Conservation (phyloP, 2,888 invertebrate species). For the Disparrhopalites patrizii region DNA sequence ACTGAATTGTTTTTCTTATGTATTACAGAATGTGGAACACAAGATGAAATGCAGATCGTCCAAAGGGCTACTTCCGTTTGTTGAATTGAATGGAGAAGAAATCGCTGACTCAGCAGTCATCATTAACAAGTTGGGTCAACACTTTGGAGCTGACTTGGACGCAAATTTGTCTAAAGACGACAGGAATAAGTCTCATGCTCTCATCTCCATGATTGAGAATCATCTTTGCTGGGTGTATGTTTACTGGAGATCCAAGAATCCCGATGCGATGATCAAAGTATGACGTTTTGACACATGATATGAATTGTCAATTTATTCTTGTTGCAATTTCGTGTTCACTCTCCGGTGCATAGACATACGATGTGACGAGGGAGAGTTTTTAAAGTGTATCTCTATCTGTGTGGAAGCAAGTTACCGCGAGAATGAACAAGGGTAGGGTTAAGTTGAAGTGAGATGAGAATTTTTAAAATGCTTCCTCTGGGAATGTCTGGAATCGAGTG, state of each 20-base stretch:
- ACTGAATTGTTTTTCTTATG: background rate
- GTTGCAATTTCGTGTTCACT: too few relatives aligned
- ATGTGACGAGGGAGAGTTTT: background rate
- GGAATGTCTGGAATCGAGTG: background rate
- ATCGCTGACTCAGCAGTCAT: constrained; percentile 88
- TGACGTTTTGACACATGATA: constrained; percentile 11
- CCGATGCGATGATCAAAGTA: constrained; percentile 74
- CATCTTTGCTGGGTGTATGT: constrained; percentile 80
- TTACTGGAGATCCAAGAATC: constrained; percentile 89
- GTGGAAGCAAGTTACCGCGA: too few relatives aligned
- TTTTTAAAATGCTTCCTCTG: background rate
- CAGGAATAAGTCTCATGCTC: constrained; percentile 81
- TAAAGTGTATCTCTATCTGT: background rate
- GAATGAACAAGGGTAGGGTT: background rate
- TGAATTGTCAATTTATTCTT: constrained; percentile 15
- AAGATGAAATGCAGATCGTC: constrained; percentile 89
- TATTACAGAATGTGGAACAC: constrained; percentile 81
- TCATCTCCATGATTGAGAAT: constrained; percentile 91
- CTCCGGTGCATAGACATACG: background rate
- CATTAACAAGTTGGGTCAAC: constrained; percentile 77
- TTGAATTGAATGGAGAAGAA: constrained; percentile 91
- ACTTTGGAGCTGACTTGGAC: constrained; percentile 79
- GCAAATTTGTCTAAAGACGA: constrained; percentile 77
- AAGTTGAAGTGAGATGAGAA: background rate
- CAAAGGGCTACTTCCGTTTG: constrained; percentile 90